Conservation (phyloP, 2,113 vertebrate genomes). For the Columba livia region DNA sequence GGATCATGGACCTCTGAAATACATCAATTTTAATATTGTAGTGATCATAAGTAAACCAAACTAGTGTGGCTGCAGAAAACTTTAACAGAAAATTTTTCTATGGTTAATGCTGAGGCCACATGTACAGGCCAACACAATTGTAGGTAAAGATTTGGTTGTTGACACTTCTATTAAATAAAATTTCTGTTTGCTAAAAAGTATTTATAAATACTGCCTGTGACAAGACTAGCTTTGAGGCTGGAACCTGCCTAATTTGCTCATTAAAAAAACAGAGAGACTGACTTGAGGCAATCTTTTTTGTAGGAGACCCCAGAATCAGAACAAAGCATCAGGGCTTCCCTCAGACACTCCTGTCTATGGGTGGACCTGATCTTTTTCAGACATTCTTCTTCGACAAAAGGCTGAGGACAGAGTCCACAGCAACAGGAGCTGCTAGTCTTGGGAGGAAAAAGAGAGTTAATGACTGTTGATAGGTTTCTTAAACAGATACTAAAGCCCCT, state of each 20-base stretch:
- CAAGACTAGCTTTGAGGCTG: background rate
- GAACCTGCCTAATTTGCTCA: background rate
- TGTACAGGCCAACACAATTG: background rate
- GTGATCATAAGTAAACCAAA: background rate
- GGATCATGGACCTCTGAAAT: background rate
- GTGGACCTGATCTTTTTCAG: background rate
- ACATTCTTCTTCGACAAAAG: background rate
- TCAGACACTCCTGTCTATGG: background rate
- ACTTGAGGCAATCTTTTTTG: background rate
- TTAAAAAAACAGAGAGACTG: background rate
- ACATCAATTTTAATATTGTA: background rate
- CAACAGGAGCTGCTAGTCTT: background rate
- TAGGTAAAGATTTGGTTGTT: background rate
- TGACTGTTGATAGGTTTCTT: background rate
- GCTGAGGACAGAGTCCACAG: background rate
- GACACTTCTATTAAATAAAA: background rate
- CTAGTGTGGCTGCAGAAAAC: background rate
- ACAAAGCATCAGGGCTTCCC: background rate
- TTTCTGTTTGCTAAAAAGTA: background rate
- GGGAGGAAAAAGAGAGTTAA: background rate
- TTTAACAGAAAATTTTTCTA: background rate
- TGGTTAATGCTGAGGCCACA: background rate
- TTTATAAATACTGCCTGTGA: background rate
- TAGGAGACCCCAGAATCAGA: background rate
- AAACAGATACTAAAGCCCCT: background rate